Evolutionary conservation across 2,113 vertebrate genomes (phyloP).

Genomic region (Menidia beryllina): DNA sequence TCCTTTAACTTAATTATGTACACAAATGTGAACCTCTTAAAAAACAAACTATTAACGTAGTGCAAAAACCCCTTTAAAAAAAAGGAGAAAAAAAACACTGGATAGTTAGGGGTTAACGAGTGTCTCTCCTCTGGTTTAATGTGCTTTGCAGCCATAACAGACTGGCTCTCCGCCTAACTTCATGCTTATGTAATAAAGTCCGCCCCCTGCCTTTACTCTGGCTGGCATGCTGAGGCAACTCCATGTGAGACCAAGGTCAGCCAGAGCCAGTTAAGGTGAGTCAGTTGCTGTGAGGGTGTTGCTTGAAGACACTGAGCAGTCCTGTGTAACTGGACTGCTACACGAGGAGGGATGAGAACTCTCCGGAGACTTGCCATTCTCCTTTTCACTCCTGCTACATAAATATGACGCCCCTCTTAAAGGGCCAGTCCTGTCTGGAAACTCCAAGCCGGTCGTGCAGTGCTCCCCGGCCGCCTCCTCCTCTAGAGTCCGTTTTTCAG

Average conservation of each 20-base stretch:
- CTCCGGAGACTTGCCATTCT: conserved; percentile 21
- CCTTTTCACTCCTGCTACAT: conserved; percentile 20
- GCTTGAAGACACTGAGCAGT: conserved; percentile 73
- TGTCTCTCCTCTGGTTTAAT: conserved; percentile 41
- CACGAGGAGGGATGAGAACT: conserved; percentile 29
- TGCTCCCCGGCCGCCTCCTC: neutral
- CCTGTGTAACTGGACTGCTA: conserved; percentile 68
- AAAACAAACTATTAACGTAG: conserved; percentile 19
- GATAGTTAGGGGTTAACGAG: conserved; percentile 33
- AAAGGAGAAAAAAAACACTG: too few species aligned
- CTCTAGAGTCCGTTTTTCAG: conserved; percentile 8
- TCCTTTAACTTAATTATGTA: conserved; percentile 35
- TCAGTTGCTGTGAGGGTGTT: conserved; percentile 49
- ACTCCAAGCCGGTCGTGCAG: conserved; percentile 16
- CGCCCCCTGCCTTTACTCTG: conserved; percentile 23
- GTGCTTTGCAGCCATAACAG: conserved; percentile 35
- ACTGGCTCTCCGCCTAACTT: conserved; percentile 35
- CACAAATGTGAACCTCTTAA: conserved; percentile 30
- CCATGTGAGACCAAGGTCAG: conserved; percentile 35
- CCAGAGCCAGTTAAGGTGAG: conserved; percentile 42
- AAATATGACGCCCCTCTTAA: conserved; percentile 22
- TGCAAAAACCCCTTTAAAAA: conserved; percentile 46
- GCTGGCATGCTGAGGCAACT: conserved; percentile 55
- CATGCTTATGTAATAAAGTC: conserved; percentile 46
- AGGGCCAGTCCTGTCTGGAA: conserved; percentile 37